Percentiles rank a stretch among this genome's conserved stretches.
Evolutionary conservation across 2,888 invertebrate species (phyloP).

Genomic region (Macrophya alboannulata): DNA sequence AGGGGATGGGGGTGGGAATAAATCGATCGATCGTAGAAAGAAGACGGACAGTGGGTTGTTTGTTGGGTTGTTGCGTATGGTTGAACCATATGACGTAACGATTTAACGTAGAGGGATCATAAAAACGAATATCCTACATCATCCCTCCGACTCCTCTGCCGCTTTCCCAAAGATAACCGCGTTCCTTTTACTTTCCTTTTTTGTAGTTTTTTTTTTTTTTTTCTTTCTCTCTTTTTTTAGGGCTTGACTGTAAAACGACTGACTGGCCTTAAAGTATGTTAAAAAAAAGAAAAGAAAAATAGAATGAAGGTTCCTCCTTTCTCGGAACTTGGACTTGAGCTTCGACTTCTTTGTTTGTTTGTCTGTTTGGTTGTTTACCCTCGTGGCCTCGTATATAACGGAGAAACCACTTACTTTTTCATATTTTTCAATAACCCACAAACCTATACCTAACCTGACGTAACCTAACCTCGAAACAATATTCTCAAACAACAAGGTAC

Average conservation of each 20-base stretch:
- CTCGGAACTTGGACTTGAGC: neutral
- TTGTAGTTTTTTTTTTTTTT: neutral
- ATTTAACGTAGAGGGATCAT: slow-evolving; percentile 69
- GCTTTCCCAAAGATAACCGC: neutral
- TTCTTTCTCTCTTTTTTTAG: neutral
- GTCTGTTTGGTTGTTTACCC: slow-evolving; percentile 23
- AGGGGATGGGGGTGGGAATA: neutral
- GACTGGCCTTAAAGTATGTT: neutral
- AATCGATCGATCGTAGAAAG: slow-evolving; percentile 1
- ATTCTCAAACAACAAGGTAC: neutral
- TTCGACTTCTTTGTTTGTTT: neutral
- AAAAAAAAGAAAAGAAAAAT: neutral
- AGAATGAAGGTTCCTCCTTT: neutral
- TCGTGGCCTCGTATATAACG: neutral
- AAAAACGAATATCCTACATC: slow-evolving; percentile 73
- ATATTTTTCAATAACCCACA: neutral
- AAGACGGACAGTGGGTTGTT: slow-evolving; percentile 9
- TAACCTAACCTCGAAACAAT: neutral
- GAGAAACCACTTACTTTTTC: slow-evolving; percentile 42
- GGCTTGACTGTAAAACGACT: neutral
- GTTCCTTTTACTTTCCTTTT: neutral
- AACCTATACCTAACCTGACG: neutral
- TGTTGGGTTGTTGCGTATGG: slow-evolving; percentile 20
- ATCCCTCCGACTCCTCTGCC: neutral
- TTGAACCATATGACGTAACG: slow-evolving; percentile 66